phyloP scores from a whole-genome alignment of 2,797 vertebrate species.

The Phataginus tricuspis region DNA sequence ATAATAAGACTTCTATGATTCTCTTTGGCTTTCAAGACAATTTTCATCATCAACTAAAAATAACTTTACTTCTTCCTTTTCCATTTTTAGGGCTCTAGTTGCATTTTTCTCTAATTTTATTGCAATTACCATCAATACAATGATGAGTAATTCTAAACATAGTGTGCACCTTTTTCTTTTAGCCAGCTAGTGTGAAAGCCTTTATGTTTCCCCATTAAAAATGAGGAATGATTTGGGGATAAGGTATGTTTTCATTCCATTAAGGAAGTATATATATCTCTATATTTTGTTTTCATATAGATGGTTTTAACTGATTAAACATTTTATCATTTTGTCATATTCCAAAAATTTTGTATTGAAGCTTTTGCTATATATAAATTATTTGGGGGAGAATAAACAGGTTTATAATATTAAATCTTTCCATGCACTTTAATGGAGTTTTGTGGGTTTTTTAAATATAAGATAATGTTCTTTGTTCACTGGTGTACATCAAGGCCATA shows the following conservation, averaged over 20 bases:
- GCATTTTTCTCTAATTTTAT: not conserved
- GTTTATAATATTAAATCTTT: not conserved
- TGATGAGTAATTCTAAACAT: not conserved
- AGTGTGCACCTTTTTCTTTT: not conserved
- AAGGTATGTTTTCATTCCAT: not conserved
- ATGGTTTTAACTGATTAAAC: not conserved
- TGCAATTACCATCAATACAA: not conserved
- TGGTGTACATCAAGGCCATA: not conserved
- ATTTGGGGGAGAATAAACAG: not conserved
- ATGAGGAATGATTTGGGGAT: not conserved
- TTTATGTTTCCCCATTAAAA: not conserved
- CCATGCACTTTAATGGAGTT: not conserved
- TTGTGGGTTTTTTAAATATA: not conserved
- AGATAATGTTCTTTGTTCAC: not conserved
- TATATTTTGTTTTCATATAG: not conserved
- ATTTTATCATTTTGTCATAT: not conserved
- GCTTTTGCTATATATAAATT: not conserved
- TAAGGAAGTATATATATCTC: not conserved
- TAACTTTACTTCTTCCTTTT: not conserved
- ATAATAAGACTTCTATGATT: not conserved
- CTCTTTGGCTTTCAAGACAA: not conserved
- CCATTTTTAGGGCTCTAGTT: not conserved
- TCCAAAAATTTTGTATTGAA: not conserved
- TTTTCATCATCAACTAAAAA: constrained; percentile 12
- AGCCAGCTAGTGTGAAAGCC: not conserved